Evolutionary conservation across 2,113 vertebrate genomes (phyloP).

Genomic region (Cichladusa arquata): DNA sequence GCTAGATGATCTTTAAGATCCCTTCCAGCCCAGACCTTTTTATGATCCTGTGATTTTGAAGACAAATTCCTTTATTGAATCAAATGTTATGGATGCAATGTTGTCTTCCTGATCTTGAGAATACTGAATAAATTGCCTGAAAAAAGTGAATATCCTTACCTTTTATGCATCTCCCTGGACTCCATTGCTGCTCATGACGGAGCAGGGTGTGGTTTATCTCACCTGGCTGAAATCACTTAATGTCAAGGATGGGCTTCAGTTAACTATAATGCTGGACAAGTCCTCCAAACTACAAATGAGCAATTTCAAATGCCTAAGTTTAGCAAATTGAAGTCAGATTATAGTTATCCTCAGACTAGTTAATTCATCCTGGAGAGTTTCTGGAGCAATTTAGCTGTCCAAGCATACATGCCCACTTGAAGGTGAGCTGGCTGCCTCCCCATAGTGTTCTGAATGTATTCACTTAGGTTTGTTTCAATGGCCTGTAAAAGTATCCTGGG

Average conservation of each 20-base stretch:
- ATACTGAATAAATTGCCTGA: neutral
- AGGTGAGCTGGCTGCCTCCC: neutral
- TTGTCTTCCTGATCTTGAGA: neutral
- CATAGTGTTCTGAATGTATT: neutral
- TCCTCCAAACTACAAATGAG: neutral
- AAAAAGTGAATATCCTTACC: neutral
- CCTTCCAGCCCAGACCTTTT: neutral
- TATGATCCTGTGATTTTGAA: neutral
- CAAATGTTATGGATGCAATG: neutral
- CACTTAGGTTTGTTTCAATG: neutral
- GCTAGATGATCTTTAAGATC: neutral
- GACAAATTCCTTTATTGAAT: neutral
- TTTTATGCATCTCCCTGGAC: neutral
- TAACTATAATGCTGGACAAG: neutral
- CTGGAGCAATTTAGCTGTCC: neutral
- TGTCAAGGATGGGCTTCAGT: neutral
- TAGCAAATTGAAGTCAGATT: neutral
- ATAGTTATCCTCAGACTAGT: neutral
- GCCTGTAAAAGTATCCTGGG: neutral
- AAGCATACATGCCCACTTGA: accelerated
- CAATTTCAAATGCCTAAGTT: neutral
- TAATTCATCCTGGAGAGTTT: neutral
- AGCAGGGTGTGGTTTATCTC: neutral
- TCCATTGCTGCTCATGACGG: neutral
- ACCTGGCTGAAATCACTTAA: neutral